phyloP scores from a whole-genome alignment of 2,888 invertebrate genomes.

The Cyclophora albipunctata region DNA sequence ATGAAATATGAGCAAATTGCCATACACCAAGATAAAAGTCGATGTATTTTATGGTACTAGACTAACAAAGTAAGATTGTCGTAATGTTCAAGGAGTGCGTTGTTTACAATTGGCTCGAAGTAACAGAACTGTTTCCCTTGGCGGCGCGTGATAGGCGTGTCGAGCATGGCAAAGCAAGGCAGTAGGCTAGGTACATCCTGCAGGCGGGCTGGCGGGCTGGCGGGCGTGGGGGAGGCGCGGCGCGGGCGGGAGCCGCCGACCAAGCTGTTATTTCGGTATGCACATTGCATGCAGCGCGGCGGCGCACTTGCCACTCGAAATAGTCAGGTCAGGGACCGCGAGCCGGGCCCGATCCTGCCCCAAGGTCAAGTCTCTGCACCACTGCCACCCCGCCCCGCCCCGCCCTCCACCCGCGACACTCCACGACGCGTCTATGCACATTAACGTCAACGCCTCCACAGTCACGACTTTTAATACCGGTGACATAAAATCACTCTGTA shows the following conservation, averaged over 20 bases:
- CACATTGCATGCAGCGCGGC: slow-evolving; percentile 70
- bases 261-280: slow-evolving; percentile 73
- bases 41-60: too few species aligned
- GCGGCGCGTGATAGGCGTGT: slow-evolving; percentile 47
- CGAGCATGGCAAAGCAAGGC: slow-evolving; percentile 43
- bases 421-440: slow-evolving; percentile 31
- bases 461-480: slow-evolving; percentile 32
- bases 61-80: too few species aligned
- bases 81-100: slow-evolving; percentile 35
- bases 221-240: slow-evolving; percentile 23
- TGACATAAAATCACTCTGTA: slow-evolving; percentile 8
- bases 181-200: slow-evolving; percentile 41
- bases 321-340: slow-evolving; percentile 75
- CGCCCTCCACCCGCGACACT: slow-evolving; percentile 14
- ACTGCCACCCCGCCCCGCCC: slow-evolving; percentile 25
- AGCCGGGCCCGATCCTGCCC: slow-evolving; percentile 69
- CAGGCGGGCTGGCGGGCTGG: slow-evolving; percentile 18
- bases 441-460: slow-evolving; percentile 40
- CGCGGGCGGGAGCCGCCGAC: slow-evolving; percentile 45
- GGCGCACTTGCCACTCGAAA: slow-evolving; percentile 73
- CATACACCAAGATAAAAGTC: too few species aligned
- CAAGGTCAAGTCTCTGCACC: slow-evolving; percentile 71
- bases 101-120: slow-evolving; percentile 39
- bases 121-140: slow-evolving; percentile 39
- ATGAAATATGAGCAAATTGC: too few species aligned